A percentile compares a stretch with the other conserved stretches of the same genome.
Evolutionary conservation across 2,888 invertebrate genomes (phyloP).

Genomic region (Chaetogeoica ovagalla): DNA sequence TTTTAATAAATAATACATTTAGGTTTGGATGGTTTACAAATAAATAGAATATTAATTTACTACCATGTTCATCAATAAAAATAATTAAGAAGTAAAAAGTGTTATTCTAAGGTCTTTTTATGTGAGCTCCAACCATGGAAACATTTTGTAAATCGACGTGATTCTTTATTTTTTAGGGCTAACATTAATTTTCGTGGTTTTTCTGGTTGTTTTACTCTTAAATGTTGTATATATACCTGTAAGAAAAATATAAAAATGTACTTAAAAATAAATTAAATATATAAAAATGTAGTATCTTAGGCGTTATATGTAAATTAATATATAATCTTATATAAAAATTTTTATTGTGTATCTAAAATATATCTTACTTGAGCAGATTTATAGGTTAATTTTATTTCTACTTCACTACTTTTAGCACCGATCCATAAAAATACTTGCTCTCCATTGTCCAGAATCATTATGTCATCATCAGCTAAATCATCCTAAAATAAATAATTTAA

Average conservation of each 20-base stretch:
- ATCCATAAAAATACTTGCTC: slow-evolving; percentile 98
- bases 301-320: no score
- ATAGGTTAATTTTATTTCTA: slow-evolving; percentile 97
- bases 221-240: slow-evolving; percentile 96
- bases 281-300: no score
- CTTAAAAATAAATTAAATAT: neutral
- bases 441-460: slow-evolving; percentile 98
- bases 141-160: slow-evolving; percentile 91
- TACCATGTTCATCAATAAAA: neutral
- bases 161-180: slow-evolving; percentile 95
- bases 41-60: slow-evolving; percentile 13
- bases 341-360: neutral
- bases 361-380: slow-evolving; percentile 90
- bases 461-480: slow-evolving; percentile 98
- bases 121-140: slow-evolving; percentile 98
- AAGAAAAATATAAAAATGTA: slow-evolving; percentile 19
- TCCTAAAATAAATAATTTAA: slow-evolving; percentile 68
- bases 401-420: slow-evolving; percentile 94
- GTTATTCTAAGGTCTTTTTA: slow-evolving; percentile 78
- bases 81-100: neutral
- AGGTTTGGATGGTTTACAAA: neutral
- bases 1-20: neutral
- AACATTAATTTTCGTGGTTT: slow-evolving; percentile 87
- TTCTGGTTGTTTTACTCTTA: slow-evolving; percentile 92
- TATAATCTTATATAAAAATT: no score